These are phyloP conservation scores for Cyclophora punctaria DNA, from an alignment of 2,888 invertebrate genomes.

Conservation along the genomic window DNA sequence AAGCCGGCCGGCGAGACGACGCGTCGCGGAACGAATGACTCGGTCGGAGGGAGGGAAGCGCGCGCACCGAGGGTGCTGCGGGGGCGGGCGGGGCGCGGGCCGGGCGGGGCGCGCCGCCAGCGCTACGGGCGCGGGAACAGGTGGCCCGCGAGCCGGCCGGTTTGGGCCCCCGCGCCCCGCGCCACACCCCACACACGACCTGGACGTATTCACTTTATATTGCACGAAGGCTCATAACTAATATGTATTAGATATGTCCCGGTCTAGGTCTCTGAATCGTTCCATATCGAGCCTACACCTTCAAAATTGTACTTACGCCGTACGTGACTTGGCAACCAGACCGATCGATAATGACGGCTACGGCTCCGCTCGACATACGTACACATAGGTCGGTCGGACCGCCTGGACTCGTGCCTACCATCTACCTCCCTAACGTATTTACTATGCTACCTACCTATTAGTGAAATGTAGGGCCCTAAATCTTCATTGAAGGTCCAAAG, in stretches of 20 bases:
- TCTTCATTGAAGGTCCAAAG: slow-evolving; percentile 6
- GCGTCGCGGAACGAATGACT: slow-evolving; percentile 71
- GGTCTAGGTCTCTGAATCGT: slow-evolving; percentile 24
- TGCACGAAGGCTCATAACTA: slow-evolving; percentile 46
- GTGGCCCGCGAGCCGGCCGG: slow-evolving; percentile 51
- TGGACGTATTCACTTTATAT: slow-evolving; percentile 60
- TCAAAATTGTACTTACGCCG: slow-evolving; percentile 33
- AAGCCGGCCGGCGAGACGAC: slow-evolving; percentile 64
- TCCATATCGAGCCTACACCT: slow-evolving; percentile 26
- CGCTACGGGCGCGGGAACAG: slow-evolving; percentile 51
- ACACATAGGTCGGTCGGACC: slow-evolving; percentile 11
- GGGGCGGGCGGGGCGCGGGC: slow-evolving; percentile 22
- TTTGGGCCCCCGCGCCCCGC: slow-evolving; percentile 27
- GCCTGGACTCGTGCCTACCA: slow-evolving; percentile 3
- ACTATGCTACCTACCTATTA: slow-evolving; percentile 8
- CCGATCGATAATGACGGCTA: slow-evolving; percentile 39
- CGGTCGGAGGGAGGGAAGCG: slow-evolving; percentile 60
- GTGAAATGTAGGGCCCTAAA: not conserved
- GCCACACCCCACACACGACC: slow-evolving; percentile 49
- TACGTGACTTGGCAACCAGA: slow-evolving; percentile 60
- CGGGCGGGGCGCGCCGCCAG: slow-evolving; percentile 21
- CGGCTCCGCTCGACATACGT: slow-evolving; percentile 22
- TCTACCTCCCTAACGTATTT: not conserved
- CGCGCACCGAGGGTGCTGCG: slow-evolving; percentile 45
- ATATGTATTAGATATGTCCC: slow-evolving; percentile 33